Evolutionary conservation across 2,113 vertebrate species (phyloP), one percentile per base, ranked within the genome.

Genomic region (Oriolus oriolus): DNA sequence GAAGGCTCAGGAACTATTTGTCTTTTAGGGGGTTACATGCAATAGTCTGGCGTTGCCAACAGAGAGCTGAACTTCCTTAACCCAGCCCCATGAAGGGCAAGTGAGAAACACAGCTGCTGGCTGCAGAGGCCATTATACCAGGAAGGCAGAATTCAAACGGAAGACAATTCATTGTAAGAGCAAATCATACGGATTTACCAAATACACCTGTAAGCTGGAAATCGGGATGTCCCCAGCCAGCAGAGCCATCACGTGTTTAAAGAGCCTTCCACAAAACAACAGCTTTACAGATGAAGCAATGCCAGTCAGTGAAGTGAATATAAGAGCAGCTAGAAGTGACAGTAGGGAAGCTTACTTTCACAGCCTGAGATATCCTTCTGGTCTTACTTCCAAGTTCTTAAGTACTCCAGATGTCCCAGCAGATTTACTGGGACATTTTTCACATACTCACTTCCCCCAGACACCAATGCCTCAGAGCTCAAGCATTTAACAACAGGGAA

Each of bases 11-110:
- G 33, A 76, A 11, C 10, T 37, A 5, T 28, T 26, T 39, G 3
- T 49, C 20, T 69, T 47, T 44, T 20, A 13, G 19, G 41, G 7
- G 14, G 33, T 73, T 68, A n/a, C 4, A 15, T 31, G 37, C 28
- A 22, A 14, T 1, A 37, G 10, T 24, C 21, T 16, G 37, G 20
- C 2, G 3, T 7, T 27, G n/a, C 18, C 1, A 5, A 13, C 8
- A 13, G 30, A 14, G 23, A 5, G 2, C 8, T 69, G 70, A 53
- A 7, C 6, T 60, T 54, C 47, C 35, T 76, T 60, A 64, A 71
- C 5, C 28, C 52, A 64, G 54, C 3, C 14, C 30, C 1, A 1
- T 0, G 11, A 74, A 76, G 26, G 22, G n/a, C 61, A 76, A 71
- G 37, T 24, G 27, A 42, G 26, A 85, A 75, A 73, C 20, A 20